Conservation (phyloP, 2,113 vertebrate genomes). For the Oreochromis tanganicae region DNA sequence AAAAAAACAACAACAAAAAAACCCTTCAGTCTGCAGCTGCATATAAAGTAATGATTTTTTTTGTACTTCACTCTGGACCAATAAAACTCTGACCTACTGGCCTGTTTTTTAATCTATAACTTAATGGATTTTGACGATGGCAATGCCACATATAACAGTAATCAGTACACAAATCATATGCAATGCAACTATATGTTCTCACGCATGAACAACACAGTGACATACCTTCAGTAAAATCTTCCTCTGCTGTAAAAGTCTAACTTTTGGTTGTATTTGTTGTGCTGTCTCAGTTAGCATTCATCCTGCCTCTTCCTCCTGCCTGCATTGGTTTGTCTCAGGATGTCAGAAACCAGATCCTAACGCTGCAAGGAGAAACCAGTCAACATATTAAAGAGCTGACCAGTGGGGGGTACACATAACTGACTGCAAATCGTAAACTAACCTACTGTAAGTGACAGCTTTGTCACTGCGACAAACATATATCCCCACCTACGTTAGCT, state of each 20-base stretch:
- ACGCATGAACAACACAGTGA: background rate
- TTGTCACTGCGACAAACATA: slow-evolving; percentile 17
- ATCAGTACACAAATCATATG: fast-evolving
- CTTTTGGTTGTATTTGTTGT: background rate
- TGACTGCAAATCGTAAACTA: background rate
- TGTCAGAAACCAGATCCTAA: slow-evolving; percentile 29
- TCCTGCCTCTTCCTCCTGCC: slow-evolving; percentile 13
- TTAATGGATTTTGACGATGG: fast-evolving
- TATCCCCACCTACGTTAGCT: background rate
- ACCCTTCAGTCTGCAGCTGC: background rate
- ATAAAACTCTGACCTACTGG: background rate
- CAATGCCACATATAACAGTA: background rate
- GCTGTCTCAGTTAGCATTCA: slow-evolving; percentile 25
- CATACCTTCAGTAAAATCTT: background rate
- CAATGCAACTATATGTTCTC: background rate
- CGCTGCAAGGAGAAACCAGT: slow-evolving; percentile 15
- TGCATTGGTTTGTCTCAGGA: background rate
- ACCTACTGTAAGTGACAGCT: background rate
- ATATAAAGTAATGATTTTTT: fast-evolving
- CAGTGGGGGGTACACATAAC: background rate
- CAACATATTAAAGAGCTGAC: slow-evolving; percentile 12
- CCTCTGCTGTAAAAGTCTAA: background rate
- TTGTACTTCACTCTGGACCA: fast-evolving
- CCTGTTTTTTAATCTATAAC: fast-evolving
- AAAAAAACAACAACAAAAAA: background rate